Base-by-base conservation (phyloP, 2,888 invertebrate genomes). In the Eupithecia insigniata region DNA sequence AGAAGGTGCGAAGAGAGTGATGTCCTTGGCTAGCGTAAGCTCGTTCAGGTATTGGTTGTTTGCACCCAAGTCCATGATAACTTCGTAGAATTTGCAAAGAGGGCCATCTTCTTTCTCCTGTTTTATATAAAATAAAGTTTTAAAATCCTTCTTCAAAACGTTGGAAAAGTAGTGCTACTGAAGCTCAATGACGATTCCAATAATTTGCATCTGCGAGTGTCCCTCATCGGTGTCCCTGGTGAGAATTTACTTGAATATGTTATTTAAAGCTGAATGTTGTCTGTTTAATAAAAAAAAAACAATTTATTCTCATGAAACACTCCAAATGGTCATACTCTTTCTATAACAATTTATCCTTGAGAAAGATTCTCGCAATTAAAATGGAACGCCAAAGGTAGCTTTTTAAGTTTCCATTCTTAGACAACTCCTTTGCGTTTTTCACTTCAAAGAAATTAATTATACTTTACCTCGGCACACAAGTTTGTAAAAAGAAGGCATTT, bases 1-100 rank as follows among this genome's bases (percentile, higher is more conserved):
- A 83, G 97, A 97, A 0, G 98, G 98, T 2, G 98, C 98, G 87
- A 98, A 97, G 72, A 98, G 95, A 4, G 98, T 98, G 32, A 98
- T 95, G 80, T 97, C 96, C 72, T 96, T 96, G 76, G 96, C 95
- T 73, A 95, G 91, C 71, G 95, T 96, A 43, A 98, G 95, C 78
- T 96, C 96, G 75, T 95, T 95, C 86, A 97, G 95, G 84, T 97
- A 97, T 83, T 90, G 92, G 78, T 93, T 94, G 78, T 96, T 96
- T 71, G 96, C 95, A 8, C 97, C 97, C 72, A 96, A 95, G 83
- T 97, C 96, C 91, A 96, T 95, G 76, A 98, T 97, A 69, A 96
- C 96, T 86, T 97, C 96, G 88, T 97, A 97, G 90, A 98, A 98
- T 88, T 97, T 96, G 91, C 96, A 96, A 74, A 98, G 92, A 64